Percentiles rank a stretch among this genome's conserved stretches.
Conservation (phyloP, 23 tunicate genomes). For the Styela clava region DNA sequence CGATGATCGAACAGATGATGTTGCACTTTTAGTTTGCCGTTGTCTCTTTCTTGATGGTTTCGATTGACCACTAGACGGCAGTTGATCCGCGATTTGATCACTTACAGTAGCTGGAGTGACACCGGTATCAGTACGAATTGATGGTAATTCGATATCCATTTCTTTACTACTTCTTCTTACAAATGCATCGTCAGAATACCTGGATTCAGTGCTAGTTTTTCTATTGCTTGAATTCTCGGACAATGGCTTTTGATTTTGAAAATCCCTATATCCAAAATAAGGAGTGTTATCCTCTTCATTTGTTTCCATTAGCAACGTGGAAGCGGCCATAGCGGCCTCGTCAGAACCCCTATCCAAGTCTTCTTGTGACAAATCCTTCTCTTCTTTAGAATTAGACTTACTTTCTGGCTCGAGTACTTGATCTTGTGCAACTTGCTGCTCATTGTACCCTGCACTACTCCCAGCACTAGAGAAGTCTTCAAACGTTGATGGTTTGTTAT, state of each 20-base stretch:
- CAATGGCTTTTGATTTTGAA: background rate
- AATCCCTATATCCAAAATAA: background rate
- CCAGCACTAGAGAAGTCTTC: background rate
- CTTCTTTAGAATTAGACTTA: background rate
- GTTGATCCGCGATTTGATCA: background rate
- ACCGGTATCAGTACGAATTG: conserved; percentile 6
- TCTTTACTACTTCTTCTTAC: background rate
- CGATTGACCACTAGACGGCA: background rate
- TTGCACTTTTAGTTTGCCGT: background rate
- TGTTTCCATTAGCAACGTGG: conserved; percentile 35
- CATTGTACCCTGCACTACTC: background rate
- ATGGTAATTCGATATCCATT: conserved; percentile 1
- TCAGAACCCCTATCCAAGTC: conserved; percentile 17
- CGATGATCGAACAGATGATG: background rate
- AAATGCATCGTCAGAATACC: background rate
- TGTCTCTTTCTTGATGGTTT: conserved; percentile 1
- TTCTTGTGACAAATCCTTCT: background rate
- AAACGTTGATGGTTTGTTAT: background rate
- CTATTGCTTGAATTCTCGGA: background rate
- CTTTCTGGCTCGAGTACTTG: background rate
- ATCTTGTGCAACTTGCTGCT: conserved; percentile 6
- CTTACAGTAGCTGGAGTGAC: background rate
- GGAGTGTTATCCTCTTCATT: conserved; percentile 11
- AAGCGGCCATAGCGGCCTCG: conserved; percentile 53
- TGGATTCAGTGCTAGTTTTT: background rate